These are phyloP conservation scores for Lacanobia wlatinum DNA, from an alignment of 2,888 invertebrate species.

Conservation along the genomic window DNA sequence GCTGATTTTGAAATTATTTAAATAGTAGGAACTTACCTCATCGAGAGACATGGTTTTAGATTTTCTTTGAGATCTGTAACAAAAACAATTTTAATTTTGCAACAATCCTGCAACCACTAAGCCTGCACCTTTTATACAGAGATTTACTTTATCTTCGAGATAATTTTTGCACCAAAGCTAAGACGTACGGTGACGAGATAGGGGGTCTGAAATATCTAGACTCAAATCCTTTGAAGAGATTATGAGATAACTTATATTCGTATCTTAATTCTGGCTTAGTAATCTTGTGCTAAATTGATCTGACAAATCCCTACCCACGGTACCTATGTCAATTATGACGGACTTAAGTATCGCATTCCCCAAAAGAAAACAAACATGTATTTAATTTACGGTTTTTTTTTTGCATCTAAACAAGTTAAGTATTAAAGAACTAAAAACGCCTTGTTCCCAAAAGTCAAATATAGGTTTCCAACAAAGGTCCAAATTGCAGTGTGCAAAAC, in stretches of 20 bases:
- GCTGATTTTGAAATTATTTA: not conserved
- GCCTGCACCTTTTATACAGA: not conserved
- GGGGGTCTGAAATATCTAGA: constrained; percentile 1
- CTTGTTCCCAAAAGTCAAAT: not conserved
- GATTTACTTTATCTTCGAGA: not conserved
- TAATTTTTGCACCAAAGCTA: not conserved
- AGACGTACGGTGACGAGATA: not conserved
- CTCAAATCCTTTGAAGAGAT: not conserved
- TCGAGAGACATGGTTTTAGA: constrained; percentile 86
- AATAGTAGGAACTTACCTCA: constrained; percentile 78
- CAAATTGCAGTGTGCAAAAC: constrained; percentile 13
- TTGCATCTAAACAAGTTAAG: not conserved
- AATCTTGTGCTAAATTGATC: not conserved
- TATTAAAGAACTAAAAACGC: not conserved
- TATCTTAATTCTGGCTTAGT: constrained; percentile 25
- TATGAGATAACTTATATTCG: not conserved
- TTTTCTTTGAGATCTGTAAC: constrained; percentile 82
- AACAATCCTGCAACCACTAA: not conserved
- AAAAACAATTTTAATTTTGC: constrained; percentile 35
- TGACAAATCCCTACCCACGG: not conserved
- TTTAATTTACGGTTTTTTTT: not conserved
- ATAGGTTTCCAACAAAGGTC: constrained; percentile 6
- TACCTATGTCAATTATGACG: not conserved
- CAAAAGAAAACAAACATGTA: not conserved
- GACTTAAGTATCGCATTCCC: no score